A percentile compares a stretch with the other conserved stretches of the same genome.
phyloP scores from a whole-genome alignment of 2,797 vertebrate genomes.

The Poecilia wingei region DNA sequence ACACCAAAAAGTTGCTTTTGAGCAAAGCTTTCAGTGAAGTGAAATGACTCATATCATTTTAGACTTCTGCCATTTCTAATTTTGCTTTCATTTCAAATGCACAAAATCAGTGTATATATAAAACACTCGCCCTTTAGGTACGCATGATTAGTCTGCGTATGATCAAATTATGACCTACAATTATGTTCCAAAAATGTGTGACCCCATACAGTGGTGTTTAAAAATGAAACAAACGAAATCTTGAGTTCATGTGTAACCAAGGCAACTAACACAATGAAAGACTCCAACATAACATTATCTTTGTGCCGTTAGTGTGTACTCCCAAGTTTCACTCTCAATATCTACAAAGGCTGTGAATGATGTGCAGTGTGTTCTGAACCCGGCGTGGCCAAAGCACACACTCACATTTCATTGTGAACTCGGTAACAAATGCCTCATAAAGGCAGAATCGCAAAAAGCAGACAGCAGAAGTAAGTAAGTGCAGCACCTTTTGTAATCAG shows the following conservation, averaged over 20 bases:
- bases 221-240: background rate
- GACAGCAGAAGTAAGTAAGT: background rate
- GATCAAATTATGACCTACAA: background rate
- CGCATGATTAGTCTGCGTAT: background rate
- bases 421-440: background rate
- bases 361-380: background rate
- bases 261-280: slow-evolving; percentile 1
- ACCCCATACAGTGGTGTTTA: background rate
- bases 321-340: background rate
- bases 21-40: background rate
- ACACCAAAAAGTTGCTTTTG: background rate
- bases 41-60: background rate
- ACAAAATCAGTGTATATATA: background rate
- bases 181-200: slow-evolving; percentile 2
- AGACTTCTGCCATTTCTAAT: background rate
- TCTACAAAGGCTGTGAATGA: background rate
- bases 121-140: background rate
- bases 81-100: background rate
- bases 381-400: background rate
- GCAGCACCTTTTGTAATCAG: background rate
- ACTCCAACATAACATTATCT: background rate
- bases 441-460: background rate
- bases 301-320: background rate
- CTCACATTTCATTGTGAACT: background rate
- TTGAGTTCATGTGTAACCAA: background rate